Conservation (phyloP, 2,888 invertebrate genomes). For the Apamea epomidion region DNA sequence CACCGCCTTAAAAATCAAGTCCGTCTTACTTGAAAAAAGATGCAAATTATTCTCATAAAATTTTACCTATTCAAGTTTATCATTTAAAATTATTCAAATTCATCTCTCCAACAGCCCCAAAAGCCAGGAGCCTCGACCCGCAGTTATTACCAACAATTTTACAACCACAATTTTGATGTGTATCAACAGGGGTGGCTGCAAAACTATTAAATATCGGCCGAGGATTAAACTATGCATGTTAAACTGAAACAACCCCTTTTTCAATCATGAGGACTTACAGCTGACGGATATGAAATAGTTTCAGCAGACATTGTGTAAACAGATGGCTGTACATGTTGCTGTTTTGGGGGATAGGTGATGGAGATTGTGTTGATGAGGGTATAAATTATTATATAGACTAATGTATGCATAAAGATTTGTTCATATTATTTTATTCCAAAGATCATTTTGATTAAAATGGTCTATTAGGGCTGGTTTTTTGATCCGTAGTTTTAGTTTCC, state of each 20-base stretch:
- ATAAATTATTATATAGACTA: neutral
- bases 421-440: neutral
- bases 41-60: neutral
- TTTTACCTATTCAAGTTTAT: neutral
- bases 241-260: slow-evolving; percentile 71
- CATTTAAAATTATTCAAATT: slow-evolving; percentile 21
- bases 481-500: too few species aligned
- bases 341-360: neutral
- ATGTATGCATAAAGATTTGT: neutral
- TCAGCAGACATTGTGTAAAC: slow-evolving; percentile 61
- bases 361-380: neutral
- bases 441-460: too few species aligned
- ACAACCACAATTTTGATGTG: slow-evolving; percentile 21
- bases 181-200: slow-evolving; percentile 67
- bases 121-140: neutral
- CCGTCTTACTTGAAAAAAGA: neutral
- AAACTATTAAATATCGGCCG: slow-evolving; percentile 81
- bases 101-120: neutral
- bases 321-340: slow-evolving; percentile 33
- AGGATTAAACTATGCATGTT: slow-evolving; percentile 75
- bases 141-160: slow-evolving; percentile 26
- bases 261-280: slow-evolving; percentile 68
- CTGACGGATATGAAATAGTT: slow-evolving; percentile 67
- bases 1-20: neutral
- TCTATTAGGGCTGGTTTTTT: too few species aligned